A percentile compares a stretch with the other conserved stretches of the same genome.
These are phyloP conservation scores for Embiotoca jacksoni DNA, from an alignment of 2,113 vertebrate species.

Conservation along the genomic window DNA sequence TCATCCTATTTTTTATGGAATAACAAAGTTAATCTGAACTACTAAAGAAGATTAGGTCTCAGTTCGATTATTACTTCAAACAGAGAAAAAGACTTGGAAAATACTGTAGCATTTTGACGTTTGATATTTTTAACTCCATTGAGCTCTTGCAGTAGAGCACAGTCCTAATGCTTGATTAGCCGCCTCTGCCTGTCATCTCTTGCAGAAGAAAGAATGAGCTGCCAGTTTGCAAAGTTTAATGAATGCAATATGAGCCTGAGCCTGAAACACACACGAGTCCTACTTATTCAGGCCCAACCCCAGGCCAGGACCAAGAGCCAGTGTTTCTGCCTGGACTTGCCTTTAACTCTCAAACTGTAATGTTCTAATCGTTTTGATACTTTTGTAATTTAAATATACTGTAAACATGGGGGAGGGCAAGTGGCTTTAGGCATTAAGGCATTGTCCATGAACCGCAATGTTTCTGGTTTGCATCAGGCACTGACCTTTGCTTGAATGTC, in stretches of 20 bases:
- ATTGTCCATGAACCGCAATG: neutral
- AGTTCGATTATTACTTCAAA: neutral
- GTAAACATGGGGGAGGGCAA: neutral
- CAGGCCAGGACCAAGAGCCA: neutral
- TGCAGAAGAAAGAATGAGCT: conserved; percentile 10
- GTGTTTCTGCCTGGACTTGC: neutral
- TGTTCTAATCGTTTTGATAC: neutral
- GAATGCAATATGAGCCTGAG: conserved; percentile 7
- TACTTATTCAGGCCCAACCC: neutral
- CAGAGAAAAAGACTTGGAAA: neutral
- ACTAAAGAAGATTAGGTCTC: neutral
- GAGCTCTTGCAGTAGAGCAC: conserved; percentile 1
- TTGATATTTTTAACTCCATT: conserved; percentile 7
- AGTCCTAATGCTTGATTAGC: neutral
- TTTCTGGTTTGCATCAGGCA: neutral
- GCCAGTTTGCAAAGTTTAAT: conserved; percentile 31
- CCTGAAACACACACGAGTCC: neutral
- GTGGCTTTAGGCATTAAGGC: neutral
- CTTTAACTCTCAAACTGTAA: no score
- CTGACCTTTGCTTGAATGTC: neutral
- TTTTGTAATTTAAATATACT: neutral
- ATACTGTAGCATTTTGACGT: conserved; percentile 7
- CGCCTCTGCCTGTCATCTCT: conserved; percentile 18
- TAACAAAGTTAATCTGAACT: conserved; percentile 4
- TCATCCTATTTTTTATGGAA: neutral